A percentile compares a stretch with the other conserved stretches of the same genome.
Conservation (phyloP, 2,888 invertebrate species). For the Parnassius orleans region DNA sequence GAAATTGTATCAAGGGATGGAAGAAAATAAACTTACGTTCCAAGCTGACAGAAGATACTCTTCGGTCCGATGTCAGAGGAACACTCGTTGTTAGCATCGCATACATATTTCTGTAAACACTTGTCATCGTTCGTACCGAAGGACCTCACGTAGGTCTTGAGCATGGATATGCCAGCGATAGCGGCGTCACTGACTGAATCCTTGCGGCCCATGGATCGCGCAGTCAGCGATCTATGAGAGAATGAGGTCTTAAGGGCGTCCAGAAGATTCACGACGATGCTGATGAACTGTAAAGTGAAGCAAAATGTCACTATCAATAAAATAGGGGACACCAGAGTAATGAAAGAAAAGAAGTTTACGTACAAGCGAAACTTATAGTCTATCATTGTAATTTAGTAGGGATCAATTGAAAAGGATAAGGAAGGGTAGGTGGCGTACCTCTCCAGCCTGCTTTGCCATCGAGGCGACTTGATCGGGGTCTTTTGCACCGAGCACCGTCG, state of each 20-base stretch:
- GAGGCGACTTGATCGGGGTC: conserved; percentile 95
- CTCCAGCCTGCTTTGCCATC: conserved; percentile 97
- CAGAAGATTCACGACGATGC: conserved; percentile 93
- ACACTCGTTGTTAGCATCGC: conserved; percentile 94
- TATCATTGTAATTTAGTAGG: conserved; percentile 17
- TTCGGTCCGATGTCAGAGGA: conserved; percentile 88
- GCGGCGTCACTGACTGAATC: conserved; percentile 95
- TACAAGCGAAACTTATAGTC: conserved; percentile 16
- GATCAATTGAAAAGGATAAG: conserved; percentile 52
- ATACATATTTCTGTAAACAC: conserved; percentile 93
- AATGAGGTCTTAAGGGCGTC: conserved; percentile 96
- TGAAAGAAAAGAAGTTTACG: conserved; percentile 4
- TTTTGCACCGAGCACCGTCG: conserved; percentile 94
- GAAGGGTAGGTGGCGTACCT: conserved; percentile 87
- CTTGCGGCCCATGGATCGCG: conserved; percentile 91
- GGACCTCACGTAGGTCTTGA: conserved; percentile 93
- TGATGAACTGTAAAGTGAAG: conserved; percentile 86
- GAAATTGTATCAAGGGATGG: no score
- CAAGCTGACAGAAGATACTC: conserved; percentile 94
- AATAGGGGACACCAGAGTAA: neutral
- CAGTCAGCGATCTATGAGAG: conserved; percentile 92
- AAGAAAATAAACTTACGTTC: conserved; percentile 86
- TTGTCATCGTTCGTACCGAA: conserved; percentile 88
- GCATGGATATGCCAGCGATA: conserved; percentile 92
- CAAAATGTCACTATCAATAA: neutral